Evolutionary conservation across 2,797 vertebrate genomes (phyloP).

Genomic region (Cuculus canorus): DNA sequence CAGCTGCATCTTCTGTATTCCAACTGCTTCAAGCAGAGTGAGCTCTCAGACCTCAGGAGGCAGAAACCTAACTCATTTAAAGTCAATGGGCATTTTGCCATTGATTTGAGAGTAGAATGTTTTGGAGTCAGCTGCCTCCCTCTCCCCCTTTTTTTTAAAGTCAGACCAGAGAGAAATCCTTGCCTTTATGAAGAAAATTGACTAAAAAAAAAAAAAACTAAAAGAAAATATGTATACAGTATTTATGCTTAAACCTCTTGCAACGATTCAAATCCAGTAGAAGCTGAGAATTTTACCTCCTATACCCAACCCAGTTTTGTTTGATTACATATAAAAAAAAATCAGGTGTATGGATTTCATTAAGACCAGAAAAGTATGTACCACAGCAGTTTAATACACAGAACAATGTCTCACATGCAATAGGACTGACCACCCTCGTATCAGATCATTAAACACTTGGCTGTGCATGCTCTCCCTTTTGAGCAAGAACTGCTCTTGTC

Average conservation of each 20-base stretch:
- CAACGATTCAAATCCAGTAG: background rate
- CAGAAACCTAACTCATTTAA: background rate
- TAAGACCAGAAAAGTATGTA: background rate
- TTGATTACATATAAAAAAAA: background rate
- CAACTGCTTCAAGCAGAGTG: background rate
- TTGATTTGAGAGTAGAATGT: background rate
- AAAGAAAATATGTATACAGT: background rate
- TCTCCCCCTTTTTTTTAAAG: fast-evolving
- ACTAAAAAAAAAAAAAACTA: background rate
- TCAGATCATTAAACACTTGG: background rate
- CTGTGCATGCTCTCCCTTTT: background rate
- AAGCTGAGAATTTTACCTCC: background rate
- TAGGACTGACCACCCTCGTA: background rate
- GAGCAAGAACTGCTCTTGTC: background rate
- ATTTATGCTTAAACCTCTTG: background rate
- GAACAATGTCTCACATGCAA: background rate
- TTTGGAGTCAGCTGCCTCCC: background rate
- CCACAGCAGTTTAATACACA: background rate
- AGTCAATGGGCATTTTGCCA: background rate
- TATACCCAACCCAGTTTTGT: background rate
- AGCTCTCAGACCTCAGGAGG: background rate
- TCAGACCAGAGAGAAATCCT: background rate
- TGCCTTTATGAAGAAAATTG: background rate
- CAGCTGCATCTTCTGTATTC: background rate
- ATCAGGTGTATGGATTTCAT: background rate